These are phyloP conservation scores for Penelope pileata DNA, from an alignment of 2,113 vertebrate species.

Conservation along the genomic window DNA sequence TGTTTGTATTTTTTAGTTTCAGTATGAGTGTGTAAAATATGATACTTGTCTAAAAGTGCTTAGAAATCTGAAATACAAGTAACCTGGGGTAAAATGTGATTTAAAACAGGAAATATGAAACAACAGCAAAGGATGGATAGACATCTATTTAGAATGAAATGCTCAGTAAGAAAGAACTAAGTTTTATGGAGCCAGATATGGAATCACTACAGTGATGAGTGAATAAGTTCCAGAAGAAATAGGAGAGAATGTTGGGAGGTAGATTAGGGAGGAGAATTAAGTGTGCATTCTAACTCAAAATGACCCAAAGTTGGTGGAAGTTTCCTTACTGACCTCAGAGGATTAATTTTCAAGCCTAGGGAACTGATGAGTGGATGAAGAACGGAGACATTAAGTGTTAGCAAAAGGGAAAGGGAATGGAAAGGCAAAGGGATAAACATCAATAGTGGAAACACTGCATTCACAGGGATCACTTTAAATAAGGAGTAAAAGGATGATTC, in stretches of 20 bases:
- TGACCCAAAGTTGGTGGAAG: constrained; percentile 41
- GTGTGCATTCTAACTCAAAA: constrained; percentile 36
- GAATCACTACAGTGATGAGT: not conserved
- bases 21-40: not conserved
- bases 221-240: constrained; percentile 51
- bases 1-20: not conserved
- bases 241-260: constrained; percentile 5
- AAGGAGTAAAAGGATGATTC: not conserved
- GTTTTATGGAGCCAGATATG: constrained; percentile 42
- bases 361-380: constrained; percentile 72
- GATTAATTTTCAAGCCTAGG: constrained; percentile 52
- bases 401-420: constrained; percentile 40
- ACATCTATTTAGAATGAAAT: not conserved
- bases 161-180: too few species aligned
- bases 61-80: not conserved
- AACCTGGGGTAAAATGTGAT: not conserved
- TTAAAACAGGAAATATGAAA: not conserved
- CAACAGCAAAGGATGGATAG: not conserved
- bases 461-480: not conserved
- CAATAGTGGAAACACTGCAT: constrained; percentile 1
- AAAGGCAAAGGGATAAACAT: constrained; percentile 36
- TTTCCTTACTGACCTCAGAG: constrained; percentile 44
- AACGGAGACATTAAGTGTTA: constrained; percentile 52
- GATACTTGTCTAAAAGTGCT: not conserved
- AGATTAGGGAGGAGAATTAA: not conserved